Evolutionary conservation across 2,888 invertebrate genomes (phyloP), one percentile per base, ranked within the genome.

Genomic region (Seira musarum): DNA sequence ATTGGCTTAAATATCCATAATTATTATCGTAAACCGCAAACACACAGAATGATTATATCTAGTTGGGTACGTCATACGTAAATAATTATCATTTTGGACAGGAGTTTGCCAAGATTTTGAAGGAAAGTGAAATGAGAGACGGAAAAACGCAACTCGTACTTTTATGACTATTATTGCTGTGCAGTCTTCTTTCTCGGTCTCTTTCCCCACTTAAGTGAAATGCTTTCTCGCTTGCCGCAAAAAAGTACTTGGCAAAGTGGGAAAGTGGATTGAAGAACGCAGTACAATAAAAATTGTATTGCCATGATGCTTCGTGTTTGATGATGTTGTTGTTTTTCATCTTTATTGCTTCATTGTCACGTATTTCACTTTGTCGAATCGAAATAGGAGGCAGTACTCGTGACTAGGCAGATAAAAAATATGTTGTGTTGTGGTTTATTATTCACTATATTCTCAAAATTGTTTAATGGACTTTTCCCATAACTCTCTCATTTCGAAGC

Each of bases 1-100:
- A 8, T 35, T 66, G n/a, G n/a, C n/a, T n/a, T n/a, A n/a, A n/a
- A n/a, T 35, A 30, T 17, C 66, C 15, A 66, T 66, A 24, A 17
- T 35, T 30, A 30, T 30, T 30, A 24, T 66, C 17, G 35, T 17
- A 66, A 24, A 30, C 30, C 17, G 3, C 66, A 8, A 35, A 19
- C 8, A 21, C 60, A 6, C 15, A n/a, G 66, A 35, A 30, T 22
- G 30, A 30, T 30, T 24, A 17, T 22, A 21, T 24, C 65, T 35
- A 24, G 15, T 10, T n/a, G n/a, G n/a, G n/a, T n/a, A n/a, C n/a
- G n/a, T n/a, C n/a, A n/a, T n/a, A n/a, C n/a, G n/a, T n/a, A 35
- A 64, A 22, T 15, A 22, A 63, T 63, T 5, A 35, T 40, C 6
- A 13, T 40, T 6, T 40, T 40, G 13, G 40, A 13, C 40, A 13